Conservation (phyloP, 35 echinoderm and acorn worm genomes). For the Hemicentrotus pulcherrimus region DNA sequence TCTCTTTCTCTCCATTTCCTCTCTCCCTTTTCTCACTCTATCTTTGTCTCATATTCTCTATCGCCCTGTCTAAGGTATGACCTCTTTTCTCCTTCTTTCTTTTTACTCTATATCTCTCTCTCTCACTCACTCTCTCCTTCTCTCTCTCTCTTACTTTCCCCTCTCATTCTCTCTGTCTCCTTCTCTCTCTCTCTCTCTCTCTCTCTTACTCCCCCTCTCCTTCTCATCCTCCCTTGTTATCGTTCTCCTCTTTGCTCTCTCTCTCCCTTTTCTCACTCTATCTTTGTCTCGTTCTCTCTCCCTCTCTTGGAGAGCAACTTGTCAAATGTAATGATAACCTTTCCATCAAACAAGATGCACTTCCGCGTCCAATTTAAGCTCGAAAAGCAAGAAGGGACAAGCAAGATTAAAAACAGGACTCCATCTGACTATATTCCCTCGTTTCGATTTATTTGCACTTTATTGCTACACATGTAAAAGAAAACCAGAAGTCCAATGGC, state of each 20-base stretch:
- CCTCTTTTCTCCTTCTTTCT: no score
- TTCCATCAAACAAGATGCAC: not conserved
- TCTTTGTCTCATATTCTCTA: no score
- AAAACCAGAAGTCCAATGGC: not conserved
- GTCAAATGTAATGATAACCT: not conserved
- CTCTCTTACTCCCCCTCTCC: not conserved
- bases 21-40: no score
- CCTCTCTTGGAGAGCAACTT: not conserved
- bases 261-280: no score
- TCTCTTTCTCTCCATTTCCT: no score
- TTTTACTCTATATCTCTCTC: no score
- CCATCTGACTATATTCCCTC: not conserved
- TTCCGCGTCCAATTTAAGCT: not conserved
- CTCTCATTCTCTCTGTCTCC: not conserved
- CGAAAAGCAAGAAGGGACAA: not conserved
- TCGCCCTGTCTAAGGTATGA: no score
- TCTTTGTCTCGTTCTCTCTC: no score
- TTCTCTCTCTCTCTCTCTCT: not conserved
- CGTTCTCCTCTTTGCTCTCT: not conserved
- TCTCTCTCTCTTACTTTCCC: no score
- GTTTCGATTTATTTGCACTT: not conserved
- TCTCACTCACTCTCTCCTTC: no score
- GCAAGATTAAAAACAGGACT: not conserved
- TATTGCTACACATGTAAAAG: not conserved
- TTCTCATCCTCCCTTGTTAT: not conserved